Evolutionary conservation across 1,140 invertebrate genomes (phyloP), one percentile per base, ranked within the genome.

Genomic region (Idris sp.): DNA sequence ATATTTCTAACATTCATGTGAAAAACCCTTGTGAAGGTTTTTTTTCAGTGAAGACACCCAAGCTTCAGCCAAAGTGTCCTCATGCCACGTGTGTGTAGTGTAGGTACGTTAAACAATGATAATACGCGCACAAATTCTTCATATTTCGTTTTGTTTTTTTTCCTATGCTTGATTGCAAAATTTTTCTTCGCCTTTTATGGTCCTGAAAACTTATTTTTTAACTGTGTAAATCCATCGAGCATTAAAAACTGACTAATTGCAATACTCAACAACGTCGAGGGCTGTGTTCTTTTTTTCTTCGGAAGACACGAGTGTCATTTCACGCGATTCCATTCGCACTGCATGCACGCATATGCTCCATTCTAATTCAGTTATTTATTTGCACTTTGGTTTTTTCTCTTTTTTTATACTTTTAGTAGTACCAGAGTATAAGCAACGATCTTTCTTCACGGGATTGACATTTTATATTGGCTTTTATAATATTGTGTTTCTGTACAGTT

Each of bases 1-100:
- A 87, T 87, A 87, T 86, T 72, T 87, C 83, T 86, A 87, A 86
- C 84, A 84, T 84, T 74, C 78, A n/a, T n/a, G n/a, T n/a, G n/a
- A n/a, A n/a, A n/a, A n/a, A n/a, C n/a, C n/a, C n/a, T n/a, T n/a
- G n/a, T n/a, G n/a, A n/a, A n/a, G n/a, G n/a, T n/a, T n/a, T n/a
- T n/a, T n/a, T n/a, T n/a, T n/a, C n/a, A n/a, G n/a, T n/a, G n/a
- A n/a, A n/a, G n/a, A n/a, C n/a, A n/a, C n/a, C n/a, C n/a, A n/a
- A n/a, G n/a, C n/a, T n/a, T n/a, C n/a, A n/a, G n/a, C n/a, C n/a
- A n/a, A n/a, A n/a, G n/a, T n/a, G n/a, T n/a, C n/a, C n/a, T n/a
- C n/a, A n/a, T n/a, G n/a, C 13, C 61, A 75, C 56, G 49, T 49
- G 53, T 65, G 59, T 79, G 73, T 85, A 84, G 72, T 76, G 62